Percentiles rank a stretch among this genome's conserved stretches.
Conservation (phyloP, 2,113 vertebrate genomes). For the Scortum barcoo region DNA sequence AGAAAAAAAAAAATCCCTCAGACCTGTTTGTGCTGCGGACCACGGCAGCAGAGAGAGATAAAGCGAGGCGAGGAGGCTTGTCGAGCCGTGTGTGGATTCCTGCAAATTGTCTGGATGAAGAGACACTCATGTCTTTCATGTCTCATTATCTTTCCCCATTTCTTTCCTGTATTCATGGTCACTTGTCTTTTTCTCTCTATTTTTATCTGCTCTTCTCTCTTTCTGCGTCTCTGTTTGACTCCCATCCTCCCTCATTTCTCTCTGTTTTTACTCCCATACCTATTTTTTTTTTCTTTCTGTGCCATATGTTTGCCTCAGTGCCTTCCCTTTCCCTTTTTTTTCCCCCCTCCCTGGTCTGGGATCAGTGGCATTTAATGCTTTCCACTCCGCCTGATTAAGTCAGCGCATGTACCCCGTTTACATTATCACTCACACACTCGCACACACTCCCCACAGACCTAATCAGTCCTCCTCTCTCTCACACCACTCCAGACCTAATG, state of each 20-base stretch:
- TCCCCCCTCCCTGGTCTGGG: constrained; percentile 27
- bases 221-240: constrained; percentile 10
- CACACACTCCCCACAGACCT: constrained; percentile 70
- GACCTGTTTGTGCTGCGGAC: constrained; percentile 9
- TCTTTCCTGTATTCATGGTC: constrained; percentile 20
- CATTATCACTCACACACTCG: constrained; percentile 45
- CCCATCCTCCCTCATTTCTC: neutral
- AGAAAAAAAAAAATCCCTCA: neutral
- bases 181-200: neutral
- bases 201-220: neutral
- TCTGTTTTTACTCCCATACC: neutral
- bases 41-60: constrained; percentile 9
- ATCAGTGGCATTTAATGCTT: constrained; percentile 70
- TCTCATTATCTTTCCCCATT: constrained; percentile 37
- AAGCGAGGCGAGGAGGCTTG: constrained; percentile 32
- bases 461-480: constrained; percentile 70
- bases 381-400: constrained; percentile 77
- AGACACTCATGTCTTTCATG: constrained; percentile 54
- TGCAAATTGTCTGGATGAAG: constrained; percentile 69
- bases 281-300: neutral
- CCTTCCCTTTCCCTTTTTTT: neutral
- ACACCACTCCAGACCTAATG: constrained; percentile 63
- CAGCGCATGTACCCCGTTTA: constrained; percentile 69
- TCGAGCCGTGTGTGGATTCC: constrained; percentile 50
- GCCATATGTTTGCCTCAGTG: constrained; percentile 29